Conservation (phyloP, 2,888 invertebrate species). For the Leptopilina drosophilae region DNA sequence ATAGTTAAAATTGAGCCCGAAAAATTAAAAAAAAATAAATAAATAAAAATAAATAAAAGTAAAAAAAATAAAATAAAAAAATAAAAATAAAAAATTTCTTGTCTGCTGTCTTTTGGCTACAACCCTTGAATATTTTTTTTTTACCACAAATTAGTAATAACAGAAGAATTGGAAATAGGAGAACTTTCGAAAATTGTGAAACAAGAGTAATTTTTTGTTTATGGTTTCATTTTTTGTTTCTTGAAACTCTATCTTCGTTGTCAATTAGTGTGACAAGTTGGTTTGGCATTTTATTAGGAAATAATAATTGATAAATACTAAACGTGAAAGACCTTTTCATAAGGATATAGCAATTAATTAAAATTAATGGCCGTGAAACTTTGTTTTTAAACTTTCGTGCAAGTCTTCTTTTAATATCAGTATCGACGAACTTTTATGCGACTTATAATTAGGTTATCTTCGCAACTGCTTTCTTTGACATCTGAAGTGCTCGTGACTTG, state of each 20-base stretch:
- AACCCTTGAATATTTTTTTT: too few species aligned
- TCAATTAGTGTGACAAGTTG: too few species aligned
- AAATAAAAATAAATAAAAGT: too few species aligned
- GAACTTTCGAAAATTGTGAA: too few species aligned
- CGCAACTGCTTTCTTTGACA: slow-evolving; percentile 30
- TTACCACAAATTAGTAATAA: too few species aligned
- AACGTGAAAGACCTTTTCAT: neutral
- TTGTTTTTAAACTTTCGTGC: slow-evolving; percentile 21
- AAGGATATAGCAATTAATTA: slow-evolving; percentile 19
- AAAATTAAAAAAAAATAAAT: too few species aligned
- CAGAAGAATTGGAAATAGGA: too few species aligned
- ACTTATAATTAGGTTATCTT: slow-evolving; percentile 33
- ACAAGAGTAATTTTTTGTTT: too few species aligned
- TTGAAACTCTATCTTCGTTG: neutral
- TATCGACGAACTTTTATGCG: slow-evolving; percentile 17
- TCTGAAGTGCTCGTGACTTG: slow-evolving; percentile 24
- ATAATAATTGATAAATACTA: slow-evolving; percentile 12
- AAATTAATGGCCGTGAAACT: slow-evolving; percentile 12
- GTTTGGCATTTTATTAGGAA: neutral
- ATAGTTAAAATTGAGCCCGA: too few species aligned
- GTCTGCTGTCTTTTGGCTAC: too few species aligned
- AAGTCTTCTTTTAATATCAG: slow-evolving; percentile 18
- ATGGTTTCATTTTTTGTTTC: neutral
- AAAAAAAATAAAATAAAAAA: too few species aligned
- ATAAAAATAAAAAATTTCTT: too few species aligned